Percentiles rank a stretch among this genome's conserved stretches.
Conservation (phyloP, 2,888 invertebrate genomes). For the Ichneumoninae sp. region DNA sequence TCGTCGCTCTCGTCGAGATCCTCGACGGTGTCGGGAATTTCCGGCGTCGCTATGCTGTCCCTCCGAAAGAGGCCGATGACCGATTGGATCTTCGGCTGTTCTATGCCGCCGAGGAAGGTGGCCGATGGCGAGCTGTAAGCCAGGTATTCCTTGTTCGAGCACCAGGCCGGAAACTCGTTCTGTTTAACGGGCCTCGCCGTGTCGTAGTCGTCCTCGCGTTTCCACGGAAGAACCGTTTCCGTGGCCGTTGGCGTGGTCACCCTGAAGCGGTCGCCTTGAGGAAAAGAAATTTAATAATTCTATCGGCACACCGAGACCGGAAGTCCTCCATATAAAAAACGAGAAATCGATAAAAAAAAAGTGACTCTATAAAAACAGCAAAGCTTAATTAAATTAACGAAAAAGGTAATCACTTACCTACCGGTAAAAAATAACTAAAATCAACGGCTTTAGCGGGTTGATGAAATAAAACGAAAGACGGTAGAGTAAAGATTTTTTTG, state of each 20-base stretch:
- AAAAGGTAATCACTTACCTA: neutral
- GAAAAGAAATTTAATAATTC: neutral
- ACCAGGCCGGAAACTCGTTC: slow-evolving; percentile 97
- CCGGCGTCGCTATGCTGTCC: slow-evolving; percentile 91
- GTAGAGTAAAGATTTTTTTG: neutral
- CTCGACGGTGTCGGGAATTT: slow-evolving; percentile 86
- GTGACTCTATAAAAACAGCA: neutral
- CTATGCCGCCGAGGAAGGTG: slow-evolving; percentile 95
- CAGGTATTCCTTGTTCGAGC: slow-evolving; percentile 96
- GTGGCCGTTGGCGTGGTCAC: slow-evolving; percentile 95
- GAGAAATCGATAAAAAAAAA: neutral
- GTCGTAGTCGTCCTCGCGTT: slow-evolving; percentile 91
- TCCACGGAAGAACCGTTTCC: slow-evolving; percentile 97
- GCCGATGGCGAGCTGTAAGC: slow-evolving; percentile 96
- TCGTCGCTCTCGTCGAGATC: slow-evolving; percentile 86
- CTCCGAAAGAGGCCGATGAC: slow-evolving; percentile 95
- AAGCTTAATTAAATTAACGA: neutral
- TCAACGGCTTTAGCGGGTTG: neutral
- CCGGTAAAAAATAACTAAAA: too few relatives aligned
- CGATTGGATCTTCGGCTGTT: slow-evolving; percentile 94
- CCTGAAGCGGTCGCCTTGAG: slow-evolving; percentile 88
- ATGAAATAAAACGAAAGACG: slow-evolving; percentile 1
- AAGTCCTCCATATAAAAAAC: too few relatives aligned
- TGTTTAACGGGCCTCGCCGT: slow-evolving; percentile 89
- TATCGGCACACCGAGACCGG: neutral